These are phyloP conservation scores for Steinernema khuongi DNA, from an alignment of 1,140 invertebrate genomes.

Conservation along the genomic window DNA sequence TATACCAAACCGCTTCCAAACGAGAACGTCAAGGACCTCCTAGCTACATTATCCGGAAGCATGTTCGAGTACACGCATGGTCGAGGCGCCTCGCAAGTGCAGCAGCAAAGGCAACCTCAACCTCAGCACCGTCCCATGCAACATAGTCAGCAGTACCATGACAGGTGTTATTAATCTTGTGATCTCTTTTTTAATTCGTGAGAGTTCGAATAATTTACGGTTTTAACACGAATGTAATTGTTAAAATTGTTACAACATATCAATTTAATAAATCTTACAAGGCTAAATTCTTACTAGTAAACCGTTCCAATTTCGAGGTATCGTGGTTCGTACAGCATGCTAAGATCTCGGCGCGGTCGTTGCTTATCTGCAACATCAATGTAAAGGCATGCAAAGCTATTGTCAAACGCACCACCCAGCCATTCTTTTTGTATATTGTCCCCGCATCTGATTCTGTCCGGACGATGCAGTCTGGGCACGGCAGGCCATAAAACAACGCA, in stretches of 20 bases:
- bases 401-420: not conserved
- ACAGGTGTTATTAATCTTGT: not conserved
- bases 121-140: not conserved
- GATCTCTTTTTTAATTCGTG: no score
- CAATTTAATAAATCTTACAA: not conserved
- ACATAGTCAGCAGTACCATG: constrained; percentile 12
- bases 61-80: constrained; percentile 53
- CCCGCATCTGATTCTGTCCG: not conserved
- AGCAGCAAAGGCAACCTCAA: constrained; percentile 21
- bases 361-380: not conserved
- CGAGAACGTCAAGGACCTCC: constrained; percentile 47
- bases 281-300: not conserved
- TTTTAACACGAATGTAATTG: not conserved
- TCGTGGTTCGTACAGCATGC: not conserved
- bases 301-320: not conserved
- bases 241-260: not conserved
- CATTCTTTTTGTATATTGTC: no score
- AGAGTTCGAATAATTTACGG: not conserved
- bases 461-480: not conserved
- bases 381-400: not conserved
- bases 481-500: not conserved
- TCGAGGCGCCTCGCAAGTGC: constrained; percentile 38
- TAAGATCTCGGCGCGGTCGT: not conserved
- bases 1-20: constrained; percentile 89
- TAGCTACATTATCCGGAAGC: constrained; percentile 42